These are phyloP conservation scores for Amphipoea oculea DNA, from an alignment of 2,888 invertebrate genomes.

Conservation along the genomic window DNA sequence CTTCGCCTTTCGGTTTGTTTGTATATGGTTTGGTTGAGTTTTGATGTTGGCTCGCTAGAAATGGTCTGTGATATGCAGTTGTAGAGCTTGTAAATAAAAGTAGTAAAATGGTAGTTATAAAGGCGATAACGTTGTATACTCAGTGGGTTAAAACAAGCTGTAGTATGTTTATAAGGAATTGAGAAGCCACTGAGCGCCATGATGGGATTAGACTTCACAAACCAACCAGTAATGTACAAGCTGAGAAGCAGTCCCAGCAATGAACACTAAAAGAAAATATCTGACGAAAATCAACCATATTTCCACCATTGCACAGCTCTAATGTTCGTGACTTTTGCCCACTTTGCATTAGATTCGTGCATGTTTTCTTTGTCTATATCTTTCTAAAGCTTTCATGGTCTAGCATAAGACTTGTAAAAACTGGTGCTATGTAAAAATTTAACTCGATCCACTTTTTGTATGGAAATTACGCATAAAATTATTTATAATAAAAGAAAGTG, in stretches of 20 bases:
- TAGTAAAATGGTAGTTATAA: conserved; percentile 34
- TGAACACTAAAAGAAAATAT: not conserved
- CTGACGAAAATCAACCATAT: not conserved
- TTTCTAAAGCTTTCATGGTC: not conserved
- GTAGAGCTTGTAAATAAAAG: conserved; percentile 26
- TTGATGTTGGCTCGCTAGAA: conserved; percentile 53
- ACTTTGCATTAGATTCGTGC: not conserved
- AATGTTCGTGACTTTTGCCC: not conserved
- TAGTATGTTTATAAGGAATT: not conserved
- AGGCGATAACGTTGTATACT: conserved; percentile 24
- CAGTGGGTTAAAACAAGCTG: not conserved
- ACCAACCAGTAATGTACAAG: not conserved
- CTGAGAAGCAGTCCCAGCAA: not conserved
- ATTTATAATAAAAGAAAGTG: not conserved
- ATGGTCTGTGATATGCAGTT: conserved; percentile 55
- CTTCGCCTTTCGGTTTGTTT: conserved; percentile 60
- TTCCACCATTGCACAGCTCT: not conserved
- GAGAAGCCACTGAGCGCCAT: not conserved
- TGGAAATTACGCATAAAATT: not conserved
- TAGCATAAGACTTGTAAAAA: not conserved
- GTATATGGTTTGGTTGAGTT: conserved; percentile 57
- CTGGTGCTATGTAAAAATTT: not conserved
- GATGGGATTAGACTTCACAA: not conserved
- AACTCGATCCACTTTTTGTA: not conserved
- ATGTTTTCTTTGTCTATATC: too few species aligned